Percentiles rank a stretch among this genome's conserved stretches.
Evolutionary conservation across 2,113 vertebrate species (phyloP).

Genomic region (Salminus brasiliensis): DNA sequence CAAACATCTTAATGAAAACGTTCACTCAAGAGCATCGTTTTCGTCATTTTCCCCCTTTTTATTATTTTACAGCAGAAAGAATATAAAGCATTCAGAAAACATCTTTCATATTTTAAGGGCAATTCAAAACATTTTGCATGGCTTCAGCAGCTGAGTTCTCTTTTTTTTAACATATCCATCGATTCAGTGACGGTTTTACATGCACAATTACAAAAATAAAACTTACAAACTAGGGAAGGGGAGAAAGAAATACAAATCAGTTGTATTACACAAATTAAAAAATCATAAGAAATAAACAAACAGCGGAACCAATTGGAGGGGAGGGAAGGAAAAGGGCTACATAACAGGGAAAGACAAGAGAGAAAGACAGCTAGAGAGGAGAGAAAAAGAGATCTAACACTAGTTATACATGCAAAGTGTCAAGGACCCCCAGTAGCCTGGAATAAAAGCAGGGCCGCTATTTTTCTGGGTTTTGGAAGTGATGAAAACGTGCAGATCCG

Average conservation of each 20-base stretch:
- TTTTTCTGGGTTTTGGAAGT: conserved; percentile 69
- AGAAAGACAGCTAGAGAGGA: conserved; percentile 76
- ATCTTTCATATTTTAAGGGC: conserved; percentile 99
- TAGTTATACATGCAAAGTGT: conserved; percentile 99
- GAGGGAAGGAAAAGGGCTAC: conserved; percentile 53
- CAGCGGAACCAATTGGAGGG: conserved; percentile 45
- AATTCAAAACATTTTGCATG: conserved; percentile 99
- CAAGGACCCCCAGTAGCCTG: conserved; percentile 84
- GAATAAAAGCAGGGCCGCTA: conserved; percentile 76
- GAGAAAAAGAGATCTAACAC: conserved; percentile 90
- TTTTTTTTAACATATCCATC: conserved; percentile 96
- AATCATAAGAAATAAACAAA: conserved; percentile 59
- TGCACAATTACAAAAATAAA: conserved; percentile 99
- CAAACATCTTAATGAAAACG: background rate
- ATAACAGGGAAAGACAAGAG: conserved; percentile 77
- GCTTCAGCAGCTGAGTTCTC: conserved; percentile 99
- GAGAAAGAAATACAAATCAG: conserved; percentile 68
- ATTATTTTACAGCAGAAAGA: conserved; percentile 99
- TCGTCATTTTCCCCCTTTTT: conserved; percentile 87
- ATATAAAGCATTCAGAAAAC: conserved; percentile 99
- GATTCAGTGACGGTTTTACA: conserved; percentile 99
- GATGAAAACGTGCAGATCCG: conserved; percentile 85
- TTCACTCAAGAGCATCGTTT: conserved; percentile 67
- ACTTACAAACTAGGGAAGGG: conserved; percentile 89
- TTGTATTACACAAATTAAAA: conserved; percentile 62